Base-by-base conservation (phyloP, 92 coral and sea anemone genomes). In the Palythoa caribaeorum region DNA sequence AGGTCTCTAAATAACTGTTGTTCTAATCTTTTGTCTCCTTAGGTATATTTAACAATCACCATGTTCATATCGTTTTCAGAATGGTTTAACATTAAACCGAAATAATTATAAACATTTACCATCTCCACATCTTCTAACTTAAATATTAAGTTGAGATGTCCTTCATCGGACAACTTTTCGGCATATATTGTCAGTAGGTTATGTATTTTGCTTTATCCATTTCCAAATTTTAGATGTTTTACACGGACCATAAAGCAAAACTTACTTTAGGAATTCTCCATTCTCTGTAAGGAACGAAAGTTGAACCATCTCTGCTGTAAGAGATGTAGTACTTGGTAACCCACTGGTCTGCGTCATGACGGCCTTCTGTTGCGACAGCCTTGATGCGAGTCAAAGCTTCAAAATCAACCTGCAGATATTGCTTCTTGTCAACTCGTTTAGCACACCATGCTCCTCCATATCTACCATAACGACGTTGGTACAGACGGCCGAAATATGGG, bases 361-460 rank as follows among this genome's bases (percentile, higher is more conserved):
- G 87, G 50, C 97, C 97, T 60, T 94, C 95, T 10, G 90, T 90
- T 10, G 95, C 92, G 11, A 94, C 70, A 57, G 94, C 93, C n/a
- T 81, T 90, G 65, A 92, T 78, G 6, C 88, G 44, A 15, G 97
- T 92, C 28, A 54, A 83, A 14, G 88, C 77, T 39, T 94, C 94
- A 44, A 94, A 77, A 71, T 94, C 97, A 38, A 94, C 70, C 88
- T 94, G 95, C 51, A 95, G 83, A 84, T 92, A 95, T 69, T 93
- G 96, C 7, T 73, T 83, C 54, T 77, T 88, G 79, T 93, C 87
- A 10, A 85, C 87, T 76, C 77, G 80, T 48, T 94, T 94, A 5
- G 96, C 90, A 38, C 96, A 95, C 98, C 98, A 95, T 1, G 96
- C 90, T 0, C 94, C 96, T 2, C 94, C 94, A 44, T 83, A 77